Evolutionary conservation across 2,888 invertebrate genomes (phyloP).

Genomic region (Lasioglossum zephyrum): DNA sequence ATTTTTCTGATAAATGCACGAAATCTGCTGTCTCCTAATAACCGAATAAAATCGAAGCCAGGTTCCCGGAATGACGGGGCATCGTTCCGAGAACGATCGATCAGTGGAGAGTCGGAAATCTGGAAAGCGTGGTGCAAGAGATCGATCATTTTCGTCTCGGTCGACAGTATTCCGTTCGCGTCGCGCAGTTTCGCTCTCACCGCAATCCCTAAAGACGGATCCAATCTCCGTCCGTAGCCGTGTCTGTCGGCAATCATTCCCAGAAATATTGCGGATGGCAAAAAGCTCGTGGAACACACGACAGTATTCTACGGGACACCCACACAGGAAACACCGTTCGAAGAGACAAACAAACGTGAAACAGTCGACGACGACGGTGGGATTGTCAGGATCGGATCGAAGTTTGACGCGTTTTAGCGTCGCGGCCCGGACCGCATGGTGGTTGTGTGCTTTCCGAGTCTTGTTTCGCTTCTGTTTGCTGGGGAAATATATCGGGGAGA

Average conservation of each 20-base stretch:
- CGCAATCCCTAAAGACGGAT: neutral
- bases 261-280: conserved; percentile 1
- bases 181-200: neutral
- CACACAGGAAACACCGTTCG: neutral
- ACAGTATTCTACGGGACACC: neutral
- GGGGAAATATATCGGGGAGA: neutral
- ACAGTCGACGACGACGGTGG: neutral
- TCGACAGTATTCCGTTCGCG: neutral
- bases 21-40: no score
- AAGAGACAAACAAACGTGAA: neutral
- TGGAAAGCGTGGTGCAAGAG: neutral
- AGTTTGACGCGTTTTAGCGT: neutral
- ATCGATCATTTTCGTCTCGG: neutral
- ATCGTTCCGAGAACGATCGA: neutral
- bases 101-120: neutral
- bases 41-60: neutral
- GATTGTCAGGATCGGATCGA: neutral
- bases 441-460: neutral
- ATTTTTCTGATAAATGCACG: no score
- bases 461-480: neutral
- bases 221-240: neutral
- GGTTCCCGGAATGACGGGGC: neutral
- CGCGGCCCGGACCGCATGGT: neutral
- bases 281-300: neutral
- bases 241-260: neutral